These are phyloP conservation scores for Spinus pinus DNA, from an alignment of 2,797 vertebrate genomes.

Conservation along the genomic window DNA sequence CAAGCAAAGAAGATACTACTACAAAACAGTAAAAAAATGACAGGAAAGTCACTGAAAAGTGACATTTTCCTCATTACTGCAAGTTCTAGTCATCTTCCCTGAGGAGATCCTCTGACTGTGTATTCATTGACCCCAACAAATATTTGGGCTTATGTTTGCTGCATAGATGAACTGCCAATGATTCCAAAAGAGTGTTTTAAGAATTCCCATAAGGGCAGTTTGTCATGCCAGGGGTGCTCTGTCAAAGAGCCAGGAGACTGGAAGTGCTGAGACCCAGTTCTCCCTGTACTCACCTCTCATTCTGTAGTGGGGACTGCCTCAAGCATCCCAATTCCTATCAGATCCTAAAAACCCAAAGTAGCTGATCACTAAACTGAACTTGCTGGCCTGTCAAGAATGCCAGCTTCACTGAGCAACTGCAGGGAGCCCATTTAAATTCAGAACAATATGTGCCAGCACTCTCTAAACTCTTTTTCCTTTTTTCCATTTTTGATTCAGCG, in stretches of 20 bases:
- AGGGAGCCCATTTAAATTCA: slow-evolving; percentile 14
- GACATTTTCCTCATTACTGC: slow-evolving; percentile 4
- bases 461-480: not conserved
- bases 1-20: not conserved
- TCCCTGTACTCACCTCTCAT: not conserved
- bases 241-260: not conserved
- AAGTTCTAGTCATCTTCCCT: not conserved
- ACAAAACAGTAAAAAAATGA: not conserved
- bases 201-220: not conserved
- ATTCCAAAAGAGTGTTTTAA: not conserved
- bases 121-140: slow-evolving; percentile 7
- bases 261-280: not conserved
- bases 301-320: not conserved
- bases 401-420: slow-evolving; percentile 15
- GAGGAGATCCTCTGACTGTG: not conserved
- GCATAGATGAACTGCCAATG: not conserved
- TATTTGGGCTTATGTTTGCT: not conserved
- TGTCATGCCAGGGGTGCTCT: not conserved
- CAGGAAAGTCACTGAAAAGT: not conserved
- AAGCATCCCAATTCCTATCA: not conserved
- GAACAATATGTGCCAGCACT: not conserved
- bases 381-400: slow-evolving; percentile 44
- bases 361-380: slow-evolving; percentile 28
- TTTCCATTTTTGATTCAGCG: not conserved
- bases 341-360: not conserved